Percentiles rank a stretch among this genome's conserved stretches.
Evolutionary conservation across 2,888 invertebrate species (phyloP).

Genomic region (Tupiocoris notatus): DNA sequence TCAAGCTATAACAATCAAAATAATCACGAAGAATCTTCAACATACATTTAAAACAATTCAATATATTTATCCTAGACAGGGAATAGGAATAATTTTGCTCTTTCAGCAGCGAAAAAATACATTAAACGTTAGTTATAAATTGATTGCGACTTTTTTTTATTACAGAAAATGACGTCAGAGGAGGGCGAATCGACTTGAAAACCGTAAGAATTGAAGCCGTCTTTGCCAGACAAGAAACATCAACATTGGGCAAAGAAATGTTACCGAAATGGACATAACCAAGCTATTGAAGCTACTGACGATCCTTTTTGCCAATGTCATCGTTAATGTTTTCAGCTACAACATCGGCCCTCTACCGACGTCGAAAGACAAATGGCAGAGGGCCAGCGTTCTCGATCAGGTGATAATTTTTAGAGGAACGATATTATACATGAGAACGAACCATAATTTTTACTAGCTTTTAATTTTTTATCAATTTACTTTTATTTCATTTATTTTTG

Average conservation of each 20-base stretch:
- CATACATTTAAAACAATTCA: no score
- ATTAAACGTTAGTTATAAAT: no score
- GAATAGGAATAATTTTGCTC: no score
- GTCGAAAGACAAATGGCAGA: conserved; percentile 32
- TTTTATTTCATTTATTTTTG: no score
- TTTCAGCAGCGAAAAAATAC: no score
- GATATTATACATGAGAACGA: no score
- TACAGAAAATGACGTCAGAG: conserved; percentile 1
- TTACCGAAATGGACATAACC: conserved; percentile 30
- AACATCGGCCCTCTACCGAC: conserved; percentile 14
- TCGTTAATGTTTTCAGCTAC: conserved; percentile 22
- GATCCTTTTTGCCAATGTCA: conserved; percentile 28
- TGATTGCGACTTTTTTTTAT: background rate
- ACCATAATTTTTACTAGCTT: no score
- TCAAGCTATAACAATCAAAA: no score
- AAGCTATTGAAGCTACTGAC: conserved; percentile 26
- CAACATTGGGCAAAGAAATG: conserved; percentile 33
- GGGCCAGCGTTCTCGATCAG: conserved; percentile 5
- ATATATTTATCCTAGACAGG: no score
- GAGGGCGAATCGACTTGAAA: background rate
- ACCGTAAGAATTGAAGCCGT: background rate
- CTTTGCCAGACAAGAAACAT: conserved; percentile 10
- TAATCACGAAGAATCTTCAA: no score
- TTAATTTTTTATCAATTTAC: no score
- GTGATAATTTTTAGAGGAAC: background rate